Percentiles rank a stretch among this genome's conserved stretches.
Evolutionary conservation across 2,113 vertebrate genomes (phyloP).

Genomic region (Gila orcuttii): DNA sequence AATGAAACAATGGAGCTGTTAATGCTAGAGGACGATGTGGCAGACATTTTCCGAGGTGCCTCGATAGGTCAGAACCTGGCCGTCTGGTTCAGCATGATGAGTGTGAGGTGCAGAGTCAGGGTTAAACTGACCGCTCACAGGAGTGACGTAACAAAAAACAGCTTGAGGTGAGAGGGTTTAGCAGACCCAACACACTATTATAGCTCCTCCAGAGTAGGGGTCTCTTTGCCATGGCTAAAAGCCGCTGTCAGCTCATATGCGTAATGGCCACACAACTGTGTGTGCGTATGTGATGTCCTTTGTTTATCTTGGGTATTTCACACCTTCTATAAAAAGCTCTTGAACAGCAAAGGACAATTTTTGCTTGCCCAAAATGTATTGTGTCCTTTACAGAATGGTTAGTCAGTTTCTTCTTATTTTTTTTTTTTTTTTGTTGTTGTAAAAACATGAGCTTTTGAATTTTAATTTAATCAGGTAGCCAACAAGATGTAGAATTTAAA

Average conservation of each 20-base stretch:
- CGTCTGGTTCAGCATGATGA: constrained; percentile 16
- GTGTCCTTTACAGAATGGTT: not conserved
- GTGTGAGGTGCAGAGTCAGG: constrained; percentile 39
- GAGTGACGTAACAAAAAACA: constrained; percentile 18
- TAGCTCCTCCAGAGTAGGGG: not conserved
- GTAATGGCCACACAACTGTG: not conserved
- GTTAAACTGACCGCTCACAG: constrained; percentile 32
- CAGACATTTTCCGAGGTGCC: constrained; percentile 19
- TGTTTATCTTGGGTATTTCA: not conserved
- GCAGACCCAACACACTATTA: constrained; percentile 34
- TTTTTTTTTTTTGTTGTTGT: not conserved
- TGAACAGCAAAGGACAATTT: constrained; percentile 22
- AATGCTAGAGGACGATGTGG: constrained; percentile 31
- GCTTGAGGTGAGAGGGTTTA: constrained; percentile 6
- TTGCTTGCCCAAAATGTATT: not conserved
- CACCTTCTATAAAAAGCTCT: not conserved
- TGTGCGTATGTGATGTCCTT: not conserved
- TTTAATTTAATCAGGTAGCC: not conserved
- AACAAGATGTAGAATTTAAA: too few relatives aligned
- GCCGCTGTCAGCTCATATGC: constrained; percentile 32
- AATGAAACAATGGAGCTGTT: constrained; percentile 38
- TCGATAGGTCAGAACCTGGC: constrained; percentile 37
- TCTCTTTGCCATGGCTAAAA: constrained; percentile 31
- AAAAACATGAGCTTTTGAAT: not conserved
- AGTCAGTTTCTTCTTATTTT: not conserved